A percentile compares a stretch with the other conserved stretches of the same genome.
These are phyloP conservation scores for Hipparchia sbordonii DNA, from an alignment of 2,888 invertebrate species.

Conservation along the genomic window DNA sequence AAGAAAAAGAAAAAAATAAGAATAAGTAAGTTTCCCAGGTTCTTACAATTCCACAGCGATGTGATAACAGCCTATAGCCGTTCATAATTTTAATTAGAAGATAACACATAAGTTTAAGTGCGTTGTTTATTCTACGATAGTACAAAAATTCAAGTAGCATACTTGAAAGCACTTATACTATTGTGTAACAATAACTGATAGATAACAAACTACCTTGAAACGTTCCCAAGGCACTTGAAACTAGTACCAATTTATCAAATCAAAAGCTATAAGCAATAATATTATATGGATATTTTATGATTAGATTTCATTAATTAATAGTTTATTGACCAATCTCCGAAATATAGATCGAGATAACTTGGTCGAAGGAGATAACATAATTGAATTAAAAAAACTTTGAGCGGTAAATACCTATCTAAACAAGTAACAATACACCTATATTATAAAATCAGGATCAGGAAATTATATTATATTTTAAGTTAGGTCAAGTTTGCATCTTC, in stretches of 20 bases:
- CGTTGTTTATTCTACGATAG: neutral
- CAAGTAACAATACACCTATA: too few relatives aligned
- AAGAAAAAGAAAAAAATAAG: too few relatives aligned
- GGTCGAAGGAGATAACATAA: too few relatives aligned
- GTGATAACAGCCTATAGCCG: too few relatives aligned
- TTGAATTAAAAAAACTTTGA: neutral
- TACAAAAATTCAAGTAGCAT: conserved; percentile 22
- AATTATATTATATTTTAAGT: too few relatives aligned
- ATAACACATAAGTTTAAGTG: too few relatives aligned
- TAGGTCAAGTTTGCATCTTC: too few relatives aligned
- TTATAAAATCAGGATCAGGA: too few relatives aligned
- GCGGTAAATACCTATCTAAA: too few relatives aligned
- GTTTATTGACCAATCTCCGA: neutral
- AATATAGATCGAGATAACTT: neutral
- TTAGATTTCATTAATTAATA: neutral
- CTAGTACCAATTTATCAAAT: conserved; percentile 15
- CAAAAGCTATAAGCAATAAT: neutral
- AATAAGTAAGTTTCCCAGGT: too few relatives aligned
- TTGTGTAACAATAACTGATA: conserved; percentile 27
- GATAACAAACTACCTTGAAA: conserved; percentile 24
- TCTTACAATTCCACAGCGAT: too few relatives aligned
- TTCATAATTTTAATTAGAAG: too few relatives aligned
- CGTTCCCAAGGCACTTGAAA: conserved; percentile 31
- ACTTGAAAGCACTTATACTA: conserved; percentile 8
- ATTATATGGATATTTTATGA: neutral